phyloP scores from a whole-genome alignment of 2,113 vertebrate species.

The Euleptes europaea region DNA sequence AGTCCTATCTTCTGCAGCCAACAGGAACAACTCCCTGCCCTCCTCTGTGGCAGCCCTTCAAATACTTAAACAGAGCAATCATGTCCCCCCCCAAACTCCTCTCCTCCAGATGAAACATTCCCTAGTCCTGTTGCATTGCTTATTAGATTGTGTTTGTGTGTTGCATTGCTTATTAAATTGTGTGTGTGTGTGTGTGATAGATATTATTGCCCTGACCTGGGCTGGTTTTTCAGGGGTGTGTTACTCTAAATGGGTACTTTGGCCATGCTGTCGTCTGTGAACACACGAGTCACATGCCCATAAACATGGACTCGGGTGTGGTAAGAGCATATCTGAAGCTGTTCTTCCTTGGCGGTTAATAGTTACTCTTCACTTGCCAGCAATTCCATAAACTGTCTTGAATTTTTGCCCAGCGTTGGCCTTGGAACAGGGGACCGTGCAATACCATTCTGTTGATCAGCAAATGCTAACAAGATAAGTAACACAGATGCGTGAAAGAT shows the following conservation, averaged over 20 bases:
- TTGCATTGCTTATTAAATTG: too few species aligned
- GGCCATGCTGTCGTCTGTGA: background rate
- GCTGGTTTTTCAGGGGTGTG: too few species aligned
- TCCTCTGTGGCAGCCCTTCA: too few species aligned
- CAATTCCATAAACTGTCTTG: background rate
- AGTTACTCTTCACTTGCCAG: background rate
- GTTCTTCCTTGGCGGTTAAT: background rate
- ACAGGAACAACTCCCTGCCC: too few species aligned
- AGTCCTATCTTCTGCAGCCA: too few species aligned
- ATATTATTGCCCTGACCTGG: too few species aligned
- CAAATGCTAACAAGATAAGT: background rate
- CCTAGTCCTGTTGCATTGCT: too few species aligned
- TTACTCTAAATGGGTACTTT: background rate
- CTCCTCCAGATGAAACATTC: too few species aligned
- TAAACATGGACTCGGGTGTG: background rate
- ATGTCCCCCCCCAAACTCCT: too few species aligned
- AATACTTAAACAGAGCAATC: too few species aligned
- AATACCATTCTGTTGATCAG: background rate
- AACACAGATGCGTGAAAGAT: background rate
- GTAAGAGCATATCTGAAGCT: background rate
- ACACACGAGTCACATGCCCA: background rate
- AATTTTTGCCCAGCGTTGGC: background rate
- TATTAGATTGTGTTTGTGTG: too few species aligned
- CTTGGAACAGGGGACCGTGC: background rate
- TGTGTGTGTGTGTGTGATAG: too few species aligned